Conservation (phyloP, 2,113 vertebrate species). For the Numida meleagris region DNA sequence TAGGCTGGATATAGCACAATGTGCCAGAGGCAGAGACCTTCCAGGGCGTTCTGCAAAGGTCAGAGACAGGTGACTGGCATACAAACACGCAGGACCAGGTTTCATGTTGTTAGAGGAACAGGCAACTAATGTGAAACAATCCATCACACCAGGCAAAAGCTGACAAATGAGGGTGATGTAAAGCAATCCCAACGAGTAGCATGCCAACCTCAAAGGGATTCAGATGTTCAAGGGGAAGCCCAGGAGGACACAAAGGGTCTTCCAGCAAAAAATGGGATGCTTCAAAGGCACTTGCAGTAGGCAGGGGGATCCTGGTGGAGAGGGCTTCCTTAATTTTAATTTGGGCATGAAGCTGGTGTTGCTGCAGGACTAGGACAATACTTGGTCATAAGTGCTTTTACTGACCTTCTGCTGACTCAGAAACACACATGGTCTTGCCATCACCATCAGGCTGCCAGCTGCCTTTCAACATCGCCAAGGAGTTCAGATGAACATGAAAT, state of each 20-base stretch:
- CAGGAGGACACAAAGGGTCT: not conserved
- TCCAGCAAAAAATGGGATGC: not conserved
- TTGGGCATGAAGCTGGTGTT: not conserved
- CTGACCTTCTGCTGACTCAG: not conserved
- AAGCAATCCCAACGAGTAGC: not conserved
- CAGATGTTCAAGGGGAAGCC: fast-evolving
- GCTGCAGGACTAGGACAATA: not conserved
- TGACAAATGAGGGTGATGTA: not conserved
- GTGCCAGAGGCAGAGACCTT: not conserved
- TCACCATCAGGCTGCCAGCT: not conserved
- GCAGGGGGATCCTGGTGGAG: not conserved
- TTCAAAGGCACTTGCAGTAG: not conserved
- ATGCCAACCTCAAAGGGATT: fast-evolving
- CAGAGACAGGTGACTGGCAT: not conserved
- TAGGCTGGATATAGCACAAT: fast-evolving
- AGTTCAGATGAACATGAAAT: not conserved
- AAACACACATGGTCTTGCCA: not conserved
- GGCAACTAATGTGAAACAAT: not conserved
- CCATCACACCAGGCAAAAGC: not conserved
- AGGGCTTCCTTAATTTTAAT: not conserved
- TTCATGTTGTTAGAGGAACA: not conserved
- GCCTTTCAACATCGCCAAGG: not conserved
- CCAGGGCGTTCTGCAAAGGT: not conserved
- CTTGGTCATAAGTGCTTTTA: not conserved
- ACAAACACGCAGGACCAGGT: fast-evolving